A percentile compares a stretch with the other conserved stretches of the same genome.
phyloP scores from a whole-genome alignment of 2,888 invertebrate species.

The Cantharis rufa region DNA sequence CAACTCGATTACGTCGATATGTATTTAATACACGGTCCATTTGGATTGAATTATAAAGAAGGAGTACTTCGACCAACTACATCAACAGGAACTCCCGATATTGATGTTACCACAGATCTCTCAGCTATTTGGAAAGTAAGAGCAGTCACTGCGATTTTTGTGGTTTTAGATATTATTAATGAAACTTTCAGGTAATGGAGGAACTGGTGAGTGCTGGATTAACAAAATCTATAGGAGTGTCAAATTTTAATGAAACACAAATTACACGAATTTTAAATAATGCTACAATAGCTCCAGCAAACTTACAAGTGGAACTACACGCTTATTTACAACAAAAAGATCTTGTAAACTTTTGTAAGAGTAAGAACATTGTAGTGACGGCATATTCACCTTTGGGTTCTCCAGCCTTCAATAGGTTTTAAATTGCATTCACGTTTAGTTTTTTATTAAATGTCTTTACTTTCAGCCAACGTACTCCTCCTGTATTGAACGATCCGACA shows the following conservation, averaged over 20 bases:
- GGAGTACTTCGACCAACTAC: slow-evolving; percentile 64
- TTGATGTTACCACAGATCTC: slow-evolving; percentile 65
- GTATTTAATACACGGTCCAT: slow-evolving; percentile 76
- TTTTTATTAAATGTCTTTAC: not conserved
- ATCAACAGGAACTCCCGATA: slow-evolving; percentile 63
- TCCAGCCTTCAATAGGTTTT: slow-evolving; percentile 59
- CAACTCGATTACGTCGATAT: slow-evolving; percentile 77
- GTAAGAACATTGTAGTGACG: slow-evolving; percentile 54
- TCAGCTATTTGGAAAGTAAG: slow-evolving; percentile 71
- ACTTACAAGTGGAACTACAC: slow-evolving; percentile 66
- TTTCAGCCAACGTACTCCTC: not conserved
- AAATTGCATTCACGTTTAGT: not conserved
- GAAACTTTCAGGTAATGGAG: slow-evolving; percentile 54
- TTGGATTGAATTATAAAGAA: slow-evolving; percentile 63
- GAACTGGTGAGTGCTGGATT: slow-evolving; percentile 62
- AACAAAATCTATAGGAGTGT: slow-evolving; percentile 76
- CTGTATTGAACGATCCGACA: slow-evolving; percentile 61
- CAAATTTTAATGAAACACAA: slow-evolving; percentile 76
- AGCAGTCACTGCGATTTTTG: not conserved
- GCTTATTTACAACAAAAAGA: slow-evolving; percentile 58
- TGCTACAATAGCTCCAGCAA: slow-evolving; percentile 63
- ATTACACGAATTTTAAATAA: slow-evolving; percentile 64
- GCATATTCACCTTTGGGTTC: slow-evolving; percentile 79
- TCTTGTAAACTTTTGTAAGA: slow-evolving; percentile 51
- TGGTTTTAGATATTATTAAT: not conserved